Percentiles rank a stretch among this genome's conserved stretches.
These are phyloP conservation scores for Sitta carolinensis DNA, from an alignment of 2,797 vertebrate species.

Conservation along the genomic window DNA sequence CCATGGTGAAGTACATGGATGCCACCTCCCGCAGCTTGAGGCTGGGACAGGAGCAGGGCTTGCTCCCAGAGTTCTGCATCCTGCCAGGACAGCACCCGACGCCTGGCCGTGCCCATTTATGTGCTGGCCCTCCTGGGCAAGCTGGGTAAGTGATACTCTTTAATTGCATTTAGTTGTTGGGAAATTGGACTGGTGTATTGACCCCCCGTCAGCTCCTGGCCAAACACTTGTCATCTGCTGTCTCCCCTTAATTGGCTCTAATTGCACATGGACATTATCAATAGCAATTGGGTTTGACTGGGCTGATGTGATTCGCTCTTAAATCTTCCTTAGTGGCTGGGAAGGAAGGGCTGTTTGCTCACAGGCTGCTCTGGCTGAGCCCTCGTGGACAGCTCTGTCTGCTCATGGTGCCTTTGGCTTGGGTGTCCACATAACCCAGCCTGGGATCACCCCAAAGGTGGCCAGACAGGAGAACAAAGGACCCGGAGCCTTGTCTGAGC, in stretches of 20 bases:
- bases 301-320: slow-evolving; percentile 5
- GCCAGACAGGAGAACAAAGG: not conserved
- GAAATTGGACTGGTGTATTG: slow-evolving; percentile 87
- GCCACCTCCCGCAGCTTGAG: slow-evolving; percentile 83
- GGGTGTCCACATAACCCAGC: not conserved
- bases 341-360: not conserved
- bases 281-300: slow-evolving; percentile 73
- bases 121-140: slow-evolving; percentile 71
- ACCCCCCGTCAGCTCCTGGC: slow-evolving; percentile 71
- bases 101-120: slow-evolving; percentile 81
- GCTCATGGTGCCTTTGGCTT: not conserved
- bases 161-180: slow-evolving; percentile 90
- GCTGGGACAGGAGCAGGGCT: slow-evolving; percentile 74
- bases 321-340: not conserved
- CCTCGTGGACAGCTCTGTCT: not conserved
- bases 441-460: not conserved
- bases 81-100: not conserved
- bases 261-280: slow-evolving; percentile 87
- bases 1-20: slow-evolving; percentile 87
- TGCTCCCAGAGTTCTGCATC: slow-evolving; percentile 50
- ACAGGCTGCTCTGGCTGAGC: not conserved
- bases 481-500: not conserved
- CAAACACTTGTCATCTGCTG: slow-evolving; percentile 79
- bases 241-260: slow-evolving; percentile 82
- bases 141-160: slow-evolving; percentile 65